A percentile compares a stretch with the other conserved stretches of the same genome.
These are phyloP conservation scores for Anguilla rostrata DNA, from an alignment of 2,113 vertebrate genomes.

Conservation along the genomic window DNA sequence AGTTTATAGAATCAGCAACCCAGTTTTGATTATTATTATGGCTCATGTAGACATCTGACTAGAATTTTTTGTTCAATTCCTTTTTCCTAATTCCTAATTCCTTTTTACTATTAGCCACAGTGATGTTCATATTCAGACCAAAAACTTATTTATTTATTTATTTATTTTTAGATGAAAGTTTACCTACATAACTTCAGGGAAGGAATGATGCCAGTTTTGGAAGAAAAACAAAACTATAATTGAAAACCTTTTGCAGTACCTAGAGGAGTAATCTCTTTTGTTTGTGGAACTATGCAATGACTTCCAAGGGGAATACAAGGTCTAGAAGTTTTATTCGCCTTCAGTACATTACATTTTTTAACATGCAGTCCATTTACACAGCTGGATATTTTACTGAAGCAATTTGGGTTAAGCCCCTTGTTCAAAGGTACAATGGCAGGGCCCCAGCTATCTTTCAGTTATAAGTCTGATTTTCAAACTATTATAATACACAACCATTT, in stretches of 20 bases:
- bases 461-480: no score
- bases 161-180: background rate
- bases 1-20: background rate
- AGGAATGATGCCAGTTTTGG: background rate
- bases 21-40: background rate
- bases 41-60: background rate
- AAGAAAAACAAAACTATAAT: background rate
- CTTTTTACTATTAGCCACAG: background rate
- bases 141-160: background rate
- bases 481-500: no score
- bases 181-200: background rate
- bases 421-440: no score
- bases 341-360: background rate
- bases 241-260: background rate
- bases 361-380: no score
- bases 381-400: no score
- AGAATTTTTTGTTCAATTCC: background rate
- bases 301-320: background rate
- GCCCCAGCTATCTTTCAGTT: no score
- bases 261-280: background rate
- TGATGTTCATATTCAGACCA: background rate
- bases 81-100: background rate
- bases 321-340: background rate
- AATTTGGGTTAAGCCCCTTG: no score
- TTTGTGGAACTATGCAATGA: background rate